Evolutionary conservation across 1,140 invertebrate species (phyloP).

Genomic region (Habropoda laboriosa): DNA sequence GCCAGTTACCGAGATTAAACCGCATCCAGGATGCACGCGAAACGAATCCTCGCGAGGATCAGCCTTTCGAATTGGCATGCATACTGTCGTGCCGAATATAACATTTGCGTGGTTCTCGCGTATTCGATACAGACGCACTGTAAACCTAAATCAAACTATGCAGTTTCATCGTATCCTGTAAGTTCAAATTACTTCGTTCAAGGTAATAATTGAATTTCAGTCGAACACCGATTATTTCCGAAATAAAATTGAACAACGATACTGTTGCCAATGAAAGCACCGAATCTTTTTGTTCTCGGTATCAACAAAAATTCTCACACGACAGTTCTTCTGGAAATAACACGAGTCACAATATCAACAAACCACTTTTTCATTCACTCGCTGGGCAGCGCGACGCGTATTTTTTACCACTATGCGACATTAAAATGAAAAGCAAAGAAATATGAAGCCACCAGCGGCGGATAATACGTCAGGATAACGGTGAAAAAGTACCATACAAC

Average conservation of each 20-base stretch:
- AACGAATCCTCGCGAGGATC: constrained; percentile 62
- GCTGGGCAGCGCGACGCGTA: too few species aligned
- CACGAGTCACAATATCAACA: background rate
- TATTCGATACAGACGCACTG: constrained; percentile 16
- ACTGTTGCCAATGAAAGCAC: too few species aligned
- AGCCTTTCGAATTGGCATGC: constrained; percentile 48
- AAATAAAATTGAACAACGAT: too few species aligned
- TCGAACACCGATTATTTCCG: too few species aligned
- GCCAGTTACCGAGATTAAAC: constrained; percentile 59
- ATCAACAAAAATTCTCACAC: too few species aligned
- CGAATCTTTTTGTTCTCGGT: too few species aligned
- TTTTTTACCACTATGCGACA: background rate
- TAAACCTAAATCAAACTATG: background rate
- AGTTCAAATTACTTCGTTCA: too few species aligned
- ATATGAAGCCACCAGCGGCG: background rate
- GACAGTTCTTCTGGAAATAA: too few species aligned
- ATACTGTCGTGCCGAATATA: constrained; percentile 35
- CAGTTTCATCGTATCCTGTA: too few species aligned
- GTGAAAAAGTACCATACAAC: background rate
- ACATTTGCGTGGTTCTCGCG: constrained; percentile 27
- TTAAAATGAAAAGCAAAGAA: background rate
- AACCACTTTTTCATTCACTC: background rate
- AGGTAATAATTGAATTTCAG: too few species aligned
- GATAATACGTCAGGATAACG: background rate
- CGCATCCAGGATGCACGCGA: constrained; percentile 37